phyloP scores from a whole-genome alignment of 2,888 invertebrate species.

The Phyto melanocephala region DNA sequence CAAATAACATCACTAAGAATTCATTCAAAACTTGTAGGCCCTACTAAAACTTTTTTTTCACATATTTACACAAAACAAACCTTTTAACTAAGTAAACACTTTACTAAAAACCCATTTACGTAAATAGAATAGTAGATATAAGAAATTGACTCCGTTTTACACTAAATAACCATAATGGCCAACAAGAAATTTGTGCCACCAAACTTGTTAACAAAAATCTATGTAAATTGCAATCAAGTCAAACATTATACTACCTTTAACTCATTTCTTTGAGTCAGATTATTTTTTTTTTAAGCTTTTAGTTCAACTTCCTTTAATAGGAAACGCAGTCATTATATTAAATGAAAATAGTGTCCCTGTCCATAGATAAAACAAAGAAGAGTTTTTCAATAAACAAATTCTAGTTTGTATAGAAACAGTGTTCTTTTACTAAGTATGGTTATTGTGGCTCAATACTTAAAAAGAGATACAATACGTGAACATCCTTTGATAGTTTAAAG shows the following conservation, averaged over 20 bases:
- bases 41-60: neutral
- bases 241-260: neutral
- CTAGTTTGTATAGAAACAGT: neutral
- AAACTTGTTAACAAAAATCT: neutral
- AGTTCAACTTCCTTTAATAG: conserved; percentile 5
- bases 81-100: conserved; percentile 1
- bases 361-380: neutral
- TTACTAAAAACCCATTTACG: conserved; percentile 21
- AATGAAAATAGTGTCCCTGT: conserved; percentile 2
- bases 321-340: neutral
- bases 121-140: neutral
- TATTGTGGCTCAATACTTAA: too few species aligned
- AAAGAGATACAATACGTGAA: too few species aligned
- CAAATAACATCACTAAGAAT: too few species aligned
- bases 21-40: too few species aligned
- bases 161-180: conserved; percentile 6
- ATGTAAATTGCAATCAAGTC: conserved; percentile 12
- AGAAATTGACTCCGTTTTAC: neutral
- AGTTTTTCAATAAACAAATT: conserved; percentile 27
- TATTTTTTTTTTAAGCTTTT: neutral
- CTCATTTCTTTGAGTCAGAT: neutral
- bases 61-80: neutral
- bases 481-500: conserved; percentile 34
- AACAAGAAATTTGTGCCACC: conserved; percentile 8
- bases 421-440: conserved; percentile 4